phyloP scores from a whole-genome alignment of 2,888 invertebrate species.

The Podabrus alpinus region DNA sequence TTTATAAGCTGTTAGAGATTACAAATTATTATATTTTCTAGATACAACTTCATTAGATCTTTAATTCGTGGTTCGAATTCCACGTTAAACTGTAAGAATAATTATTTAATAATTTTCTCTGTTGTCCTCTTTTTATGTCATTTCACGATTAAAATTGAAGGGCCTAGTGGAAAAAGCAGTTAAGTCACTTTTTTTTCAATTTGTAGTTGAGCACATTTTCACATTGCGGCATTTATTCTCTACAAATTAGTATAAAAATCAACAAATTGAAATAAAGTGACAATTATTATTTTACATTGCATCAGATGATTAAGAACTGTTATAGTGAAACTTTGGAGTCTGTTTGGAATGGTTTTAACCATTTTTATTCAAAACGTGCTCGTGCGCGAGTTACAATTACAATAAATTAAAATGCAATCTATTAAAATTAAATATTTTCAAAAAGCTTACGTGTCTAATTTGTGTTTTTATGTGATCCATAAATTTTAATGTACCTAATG shows the following conservation, averaged over 20 bases:
- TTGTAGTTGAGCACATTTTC: too few relatives aligned
- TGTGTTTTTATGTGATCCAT: conserved; percentile 2
- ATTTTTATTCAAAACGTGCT: not conserved
- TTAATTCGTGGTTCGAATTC: not conserved
- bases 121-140: not conserved
- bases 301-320: too few relatives aligned
- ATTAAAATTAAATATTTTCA: not conserved
- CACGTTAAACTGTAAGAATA: not conserved
- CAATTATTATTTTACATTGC: too few relatives aligned
- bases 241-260: too few relatives aligned
- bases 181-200: too few relatives aligned
- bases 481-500: conserved; percentile 8
- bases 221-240: too few relatives aligned
- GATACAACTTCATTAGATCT: not conserved
- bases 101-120: not conserved
- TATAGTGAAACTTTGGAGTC: too few relatives aligned
- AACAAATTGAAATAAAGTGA: too few relatives aligned
- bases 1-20: not conserved
- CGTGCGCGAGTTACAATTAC: not conserved
- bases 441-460: not conserved
- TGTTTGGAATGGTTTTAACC: too few relatives aligned
- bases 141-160: too few relatives aligned
- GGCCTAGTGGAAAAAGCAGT: too few relatives aligned
- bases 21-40: not conserved
- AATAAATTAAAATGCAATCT: not conserved